Evolutionary conservation across 2,113 vertebrate species (phyloP), one percentile per base, ranked within the genome.

Genomic region (Heterotilapia buettikoferi): DNA sequence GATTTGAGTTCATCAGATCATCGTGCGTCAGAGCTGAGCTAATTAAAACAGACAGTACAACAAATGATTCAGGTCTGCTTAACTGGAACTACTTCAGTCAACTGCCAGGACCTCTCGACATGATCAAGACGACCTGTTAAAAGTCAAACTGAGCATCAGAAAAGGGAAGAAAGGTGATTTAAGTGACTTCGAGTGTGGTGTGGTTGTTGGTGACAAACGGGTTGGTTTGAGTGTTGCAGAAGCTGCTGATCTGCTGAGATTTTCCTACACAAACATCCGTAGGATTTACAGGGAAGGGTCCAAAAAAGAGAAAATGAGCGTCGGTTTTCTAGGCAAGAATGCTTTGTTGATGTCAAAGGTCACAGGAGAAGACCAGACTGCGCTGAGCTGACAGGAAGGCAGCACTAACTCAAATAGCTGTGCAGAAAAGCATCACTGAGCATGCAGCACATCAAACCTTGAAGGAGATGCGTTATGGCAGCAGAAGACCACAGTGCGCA

Each of bases 1-100:
- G 40, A 31, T 59, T 47, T 31, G 11, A 31, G 56, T 47, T 82
- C 45, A 33, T 31, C 40, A 9, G 16, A 26, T 38, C 52, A 81
- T 26, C 16, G 9, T 14, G 56, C 29, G 80, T 82, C 56, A 82
- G 54, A 13, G 36, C 36, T 57, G 80, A 82, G 26, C 26, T 82
- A 13, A 61, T 82, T 21, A 63, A 43, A 31, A 6, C 80, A 82
- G 54, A 59, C 1, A 1, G 10, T 82, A 43, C 54, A 45, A 26
- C 26, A 45, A 82, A 82, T 3, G 80, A 45, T 6, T 82, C 36
- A n/a, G 54, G 10, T n/a, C 1, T n/a, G 36, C 71, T 47, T 3
- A 26, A 45, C 68, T 18, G 21, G 68, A 73, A 40, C 0, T 16
- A 0, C 43, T 76, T 76, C 10, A 50, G 29, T 50, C 29, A 47